Conservation (phyloP, 2,797 vertebrate species). For the Aeoliscus strigatus region DNA sequence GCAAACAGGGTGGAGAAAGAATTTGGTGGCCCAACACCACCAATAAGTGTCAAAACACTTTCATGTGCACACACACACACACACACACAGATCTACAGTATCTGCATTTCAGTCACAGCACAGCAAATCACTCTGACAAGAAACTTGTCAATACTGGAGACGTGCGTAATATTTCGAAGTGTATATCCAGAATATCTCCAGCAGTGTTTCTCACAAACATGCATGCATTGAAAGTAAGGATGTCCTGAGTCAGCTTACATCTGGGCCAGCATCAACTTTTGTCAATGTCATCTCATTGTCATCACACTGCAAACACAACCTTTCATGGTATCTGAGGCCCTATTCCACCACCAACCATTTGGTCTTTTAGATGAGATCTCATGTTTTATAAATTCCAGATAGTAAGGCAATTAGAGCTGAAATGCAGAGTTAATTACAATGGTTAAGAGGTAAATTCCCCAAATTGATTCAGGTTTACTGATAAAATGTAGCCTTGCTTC, state of each 20-base stretch:
- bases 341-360: too few species aligned
- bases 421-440: slow-evolving; percentile 14
- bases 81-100: not conserved
- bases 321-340: too few species aligned
- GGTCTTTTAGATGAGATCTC: too few species aligned
- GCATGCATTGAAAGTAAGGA: slow-evolving; percentile 37
- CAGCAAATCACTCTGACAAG: slow-evolving; percentile 19
- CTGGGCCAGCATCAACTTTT: too few species aligned
- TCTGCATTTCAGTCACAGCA: slow-evolving; percentile 20
- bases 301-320: too few species aligned
- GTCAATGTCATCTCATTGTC: too few species aligned
- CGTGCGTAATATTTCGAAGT: slow-evolving; percentile 14
- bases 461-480: slow-evolving; percentile 13
- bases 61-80: not conserved
- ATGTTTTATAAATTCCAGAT: too few species aligned
- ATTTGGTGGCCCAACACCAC: too few species aligned
- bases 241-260: slow-evolving; percentile 27
- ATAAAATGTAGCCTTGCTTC: slow-evolving; percentile 15
- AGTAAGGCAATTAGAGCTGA: slow-evolving; percentile 9
- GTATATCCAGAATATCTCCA: slow-evolving; percentile 32
- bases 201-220: slow-evolving; percentile 22
- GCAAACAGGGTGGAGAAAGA: too few species aligned
- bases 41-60: too few species aligned
- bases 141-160: slow-evolving; percentile 43
- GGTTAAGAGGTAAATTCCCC: slow-evolving; percentile 12